phyloP scores from a whole-genome alignment of 2,797 vertebrate species.

The Simalia tracyae region DNA sequence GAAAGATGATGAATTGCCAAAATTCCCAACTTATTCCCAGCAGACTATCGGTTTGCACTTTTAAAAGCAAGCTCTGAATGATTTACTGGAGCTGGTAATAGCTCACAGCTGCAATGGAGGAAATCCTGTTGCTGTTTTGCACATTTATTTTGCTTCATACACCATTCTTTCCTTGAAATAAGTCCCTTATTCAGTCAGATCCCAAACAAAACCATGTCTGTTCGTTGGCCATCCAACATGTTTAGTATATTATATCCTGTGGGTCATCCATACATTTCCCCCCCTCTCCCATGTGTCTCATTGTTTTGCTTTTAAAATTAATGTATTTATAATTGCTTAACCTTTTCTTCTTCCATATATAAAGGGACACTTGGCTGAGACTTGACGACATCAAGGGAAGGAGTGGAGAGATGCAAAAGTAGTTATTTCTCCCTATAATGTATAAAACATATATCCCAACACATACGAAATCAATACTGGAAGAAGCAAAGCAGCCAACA shows the following conservation, averaged over 20 bases:
- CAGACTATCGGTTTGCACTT: slow-evolving; percentile 71
- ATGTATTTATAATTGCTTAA: slow-evolving; percentile 38
- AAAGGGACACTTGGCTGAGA: slow-evolving; percentile 42
- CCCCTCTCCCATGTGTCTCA: slow-evolving; percentile 5
- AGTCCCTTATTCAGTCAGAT: slow-evolving; percentile 38
- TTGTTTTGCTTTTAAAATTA: slow-evolving; percentile 41
- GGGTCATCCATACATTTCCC: slow-evolving; percentile 33
- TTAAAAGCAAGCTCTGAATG: slow-evolving; percentile 73
- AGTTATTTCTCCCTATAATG: slow-evolving; percentile 41
- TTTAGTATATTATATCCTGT: slow-evolving; percentile 23
- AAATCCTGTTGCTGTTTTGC: slow-evolving; percentile 68
- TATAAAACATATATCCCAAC: slow-evolving; percentile 63
- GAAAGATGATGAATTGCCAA: slow-evolving; percentile 77
- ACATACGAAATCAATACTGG: slow-evolving; percentile 60
- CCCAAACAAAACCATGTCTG: slow-evolving; percentile 29
- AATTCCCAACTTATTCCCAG: slow-evolving; percentile 74
- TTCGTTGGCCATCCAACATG: slow-evolving; percentile 9
- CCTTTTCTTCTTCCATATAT: slow-evolving; percentile 34
- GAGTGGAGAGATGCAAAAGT: slow-evolving; percentile 46
- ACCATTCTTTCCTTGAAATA: slow-evolving; percentile 67
- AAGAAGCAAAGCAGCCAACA: slow-evolving; percentile 58
- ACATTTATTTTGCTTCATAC: slow-evolving; percentile 68
- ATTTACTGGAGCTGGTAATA: slow-evolving; percentile 74
- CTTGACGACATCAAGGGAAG: slow-evolving; percentile 18
- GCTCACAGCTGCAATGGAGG: slow-evolving; percentile 67